Evolutionary conservation across 1,140 invertebrate genomes (phyloP).

Genomic region (Ostrea denselamellosa): DNA sequence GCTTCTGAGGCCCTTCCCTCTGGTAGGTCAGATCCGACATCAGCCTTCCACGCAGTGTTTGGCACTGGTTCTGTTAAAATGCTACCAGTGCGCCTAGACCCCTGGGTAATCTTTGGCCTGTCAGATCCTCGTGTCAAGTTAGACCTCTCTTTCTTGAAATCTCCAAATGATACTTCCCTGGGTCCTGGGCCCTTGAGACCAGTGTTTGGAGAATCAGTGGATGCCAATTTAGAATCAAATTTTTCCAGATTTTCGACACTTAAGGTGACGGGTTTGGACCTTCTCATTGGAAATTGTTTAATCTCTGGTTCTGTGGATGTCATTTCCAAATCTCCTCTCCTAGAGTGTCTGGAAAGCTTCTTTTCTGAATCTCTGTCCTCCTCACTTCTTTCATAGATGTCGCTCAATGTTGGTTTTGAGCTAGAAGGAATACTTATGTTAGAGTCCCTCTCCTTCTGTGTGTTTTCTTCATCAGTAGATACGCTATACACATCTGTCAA

Average conservation of each 20-base stretch:
- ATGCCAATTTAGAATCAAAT: constrained; percentile 54
- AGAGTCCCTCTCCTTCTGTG: constrained; percentile 57
- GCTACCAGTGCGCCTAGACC: constrained; percentile 51
- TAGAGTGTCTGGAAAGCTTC: constrained; percentile 44
- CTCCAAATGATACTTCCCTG: constrained; percentile 70
- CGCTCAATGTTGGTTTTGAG: constrained; percentile 72
- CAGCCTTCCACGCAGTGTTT: constrained; percentile 66
- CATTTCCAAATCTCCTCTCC: constrained; percentile 2
- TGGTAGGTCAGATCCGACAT: constrained; percentile 66
- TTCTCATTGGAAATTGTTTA: constrained; percentile 33
- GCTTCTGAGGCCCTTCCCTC: constrained; percentile 69
- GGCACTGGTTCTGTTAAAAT: constrained; percentile 43
- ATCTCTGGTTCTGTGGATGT: neutral
- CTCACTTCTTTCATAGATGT: constrained; percentile 73
- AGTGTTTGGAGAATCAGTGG: constrained; percentile 57
- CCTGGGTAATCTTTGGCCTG: constrained; percentile 50
- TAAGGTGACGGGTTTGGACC: constrained; percentile 41
- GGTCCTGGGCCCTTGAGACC: constrained; percentile 16
- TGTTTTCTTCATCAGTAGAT: constrained; percentile 59
- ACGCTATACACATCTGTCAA: constrained; percentile 62
- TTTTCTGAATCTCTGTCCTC: constrained; percentile 63
- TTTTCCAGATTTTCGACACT: constrained; percentile 55
- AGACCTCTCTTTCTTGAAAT: constrained; percentile 27
- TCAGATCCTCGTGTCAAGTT: neutral
- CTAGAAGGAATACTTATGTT: constrained; percentile 54